Conservation (phyloP, 2,797 vertebrate species). For the Myioborus miniatus region DNA sequence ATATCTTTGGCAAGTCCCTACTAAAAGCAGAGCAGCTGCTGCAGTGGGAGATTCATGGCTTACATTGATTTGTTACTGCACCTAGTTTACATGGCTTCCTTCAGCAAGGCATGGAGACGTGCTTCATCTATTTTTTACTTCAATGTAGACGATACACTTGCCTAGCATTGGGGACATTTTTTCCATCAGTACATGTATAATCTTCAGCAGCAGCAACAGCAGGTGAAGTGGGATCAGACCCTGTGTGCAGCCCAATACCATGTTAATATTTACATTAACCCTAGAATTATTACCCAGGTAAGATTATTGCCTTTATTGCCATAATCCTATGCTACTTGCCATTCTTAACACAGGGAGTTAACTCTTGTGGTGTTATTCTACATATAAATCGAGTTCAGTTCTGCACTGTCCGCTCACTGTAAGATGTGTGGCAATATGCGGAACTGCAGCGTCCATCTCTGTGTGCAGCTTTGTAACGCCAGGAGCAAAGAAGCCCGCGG, state of each 20-base stretch:
- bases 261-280: neutral
- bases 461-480: fast-evolving
- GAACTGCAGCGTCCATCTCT: neutral
- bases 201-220: neutral
- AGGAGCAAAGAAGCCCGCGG: neutral
- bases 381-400: neutral
- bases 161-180: neutral
- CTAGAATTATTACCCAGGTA: neutral
- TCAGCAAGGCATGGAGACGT: neutral
- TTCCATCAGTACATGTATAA: neutral
- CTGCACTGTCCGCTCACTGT: neutral
- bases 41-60: neutral
- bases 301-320: neutral
- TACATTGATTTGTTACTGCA: neutral
- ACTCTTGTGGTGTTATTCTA: neutral
- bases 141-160: fast-evolving
- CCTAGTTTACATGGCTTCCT: neutral
- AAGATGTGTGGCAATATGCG: neutral
- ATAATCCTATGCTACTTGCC: neutral
- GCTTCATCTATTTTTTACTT: neutral
- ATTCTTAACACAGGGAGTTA: neutral
- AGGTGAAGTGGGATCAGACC: neutral
- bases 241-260: neutral
- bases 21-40: neutral
- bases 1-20: neutral